phyloP scores from a whole-genome alignment of 2,113 vertebrate species.

The Himantopus leucocephalus region DNA sequence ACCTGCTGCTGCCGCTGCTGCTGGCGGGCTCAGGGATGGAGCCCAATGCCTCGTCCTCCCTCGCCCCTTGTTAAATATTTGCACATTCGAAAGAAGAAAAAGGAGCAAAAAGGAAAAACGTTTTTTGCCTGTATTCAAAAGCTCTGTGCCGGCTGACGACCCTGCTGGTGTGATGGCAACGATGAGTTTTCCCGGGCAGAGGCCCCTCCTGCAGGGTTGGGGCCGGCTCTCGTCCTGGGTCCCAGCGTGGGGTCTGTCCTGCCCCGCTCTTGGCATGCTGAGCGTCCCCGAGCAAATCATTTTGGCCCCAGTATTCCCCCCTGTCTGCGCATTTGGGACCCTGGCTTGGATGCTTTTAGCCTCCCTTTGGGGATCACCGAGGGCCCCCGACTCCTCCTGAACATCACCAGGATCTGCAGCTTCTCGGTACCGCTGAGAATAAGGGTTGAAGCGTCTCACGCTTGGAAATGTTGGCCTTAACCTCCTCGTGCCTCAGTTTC shows the following conservation, averaged over 20 bases:
- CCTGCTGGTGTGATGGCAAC: neutral
- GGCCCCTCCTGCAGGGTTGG: neutral
- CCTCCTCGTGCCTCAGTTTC: constrained; percentile 52
- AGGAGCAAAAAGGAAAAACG: neutral
- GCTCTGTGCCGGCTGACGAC: constrained; percentile 41
- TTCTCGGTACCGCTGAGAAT: neutral
- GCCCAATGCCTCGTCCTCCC: neutral
- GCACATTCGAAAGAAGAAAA: neutral
- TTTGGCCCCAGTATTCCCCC: neutral
- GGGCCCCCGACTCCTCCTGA: neutral
- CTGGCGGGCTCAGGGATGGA: neutral
- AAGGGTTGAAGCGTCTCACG: neutral
- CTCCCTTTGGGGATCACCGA: neutral
- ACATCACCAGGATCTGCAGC: neutral
- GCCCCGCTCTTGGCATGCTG: neutral
- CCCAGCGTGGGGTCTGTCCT: neutral
- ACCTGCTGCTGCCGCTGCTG: neutral
- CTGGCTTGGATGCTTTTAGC: neutral
- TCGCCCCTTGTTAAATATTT: constrained; percentile 18
- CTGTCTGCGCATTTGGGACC: neutral
- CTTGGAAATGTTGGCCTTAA: constrained; percentile 38
- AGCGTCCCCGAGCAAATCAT: accelerated
- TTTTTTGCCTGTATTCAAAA: constrained; percentile 29
- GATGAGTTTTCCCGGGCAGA: neutral
- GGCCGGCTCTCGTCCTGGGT: neutral